These are phyloP conservation scores for Podarcis lilfordi DNA, from an alignment of 2,797 vertebrate species.

Conservation along the genomic window DNA sequence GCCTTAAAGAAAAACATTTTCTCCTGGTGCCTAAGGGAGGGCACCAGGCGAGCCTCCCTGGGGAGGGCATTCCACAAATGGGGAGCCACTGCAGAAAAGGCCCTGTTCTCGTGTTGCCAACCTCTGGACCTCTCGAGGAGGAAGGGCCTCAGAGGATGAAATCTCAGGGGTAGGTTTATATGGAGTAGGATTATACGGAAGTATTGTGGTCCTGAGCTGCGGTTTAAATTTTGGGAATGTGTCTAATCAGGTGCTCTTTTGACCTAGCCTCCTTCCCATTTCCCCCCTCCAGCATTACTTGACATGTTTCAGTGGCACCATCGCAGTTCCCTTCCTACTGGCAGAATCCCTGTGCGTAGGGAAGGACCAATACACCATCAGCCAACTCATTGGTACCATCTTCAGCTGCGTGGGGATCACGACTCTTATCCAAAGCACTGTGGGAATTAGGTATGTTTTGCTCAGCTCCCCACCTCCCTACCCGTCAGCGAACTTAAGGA, in stretches of 20 bases:
- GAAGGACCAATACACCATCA: conserved; percentile 89
- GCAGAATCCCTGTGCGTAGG: conserved; percentile 94
- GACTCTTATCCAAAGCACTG: conserved; percentile 92
- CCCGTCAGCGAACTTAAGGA: neutral
- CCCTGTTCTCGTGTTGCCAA: too few relatives aligned
- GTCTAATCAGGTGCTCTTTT: conserved; percentile 1
- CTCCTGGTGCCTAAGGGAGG: too few relatives aligned
- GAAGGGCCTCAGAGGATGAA: neutral
- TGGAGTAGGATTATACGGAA: too few relatives aligned
- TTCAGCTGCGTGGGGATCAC: conserved; percentile 95
- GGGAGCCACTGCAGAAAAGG: too few relatives aligned
- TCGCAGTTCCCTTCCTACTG: conserved; percentile 93
- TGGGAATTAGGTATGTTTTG: conserved; percentile 88
- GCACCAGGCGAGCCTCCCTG: too few relatives aligned
- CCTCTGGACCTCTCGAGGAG: too few relatives aligned
- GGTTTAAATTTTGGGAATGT: neutral
- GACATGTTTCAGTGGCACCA: conserved; percentile 97
- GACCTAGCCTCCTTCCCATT: rapidly evolving
- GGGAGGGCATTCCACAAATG: too few relatives aligned
- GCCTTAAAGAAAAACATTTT: too few relatives aligned
- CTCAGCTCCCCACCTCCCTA: neutral
- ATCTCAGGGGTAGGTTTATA: neutral
- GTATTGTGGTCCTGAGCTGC: too few relatives aligned
- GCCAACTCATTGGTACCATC: conserved; percentile 95
- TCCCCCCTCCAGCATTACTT: conserved; percentile 88